phyloP scores from a whole-genome alignment of 2,113 vertebrate species.

The Pithys albifrons region DNA sequence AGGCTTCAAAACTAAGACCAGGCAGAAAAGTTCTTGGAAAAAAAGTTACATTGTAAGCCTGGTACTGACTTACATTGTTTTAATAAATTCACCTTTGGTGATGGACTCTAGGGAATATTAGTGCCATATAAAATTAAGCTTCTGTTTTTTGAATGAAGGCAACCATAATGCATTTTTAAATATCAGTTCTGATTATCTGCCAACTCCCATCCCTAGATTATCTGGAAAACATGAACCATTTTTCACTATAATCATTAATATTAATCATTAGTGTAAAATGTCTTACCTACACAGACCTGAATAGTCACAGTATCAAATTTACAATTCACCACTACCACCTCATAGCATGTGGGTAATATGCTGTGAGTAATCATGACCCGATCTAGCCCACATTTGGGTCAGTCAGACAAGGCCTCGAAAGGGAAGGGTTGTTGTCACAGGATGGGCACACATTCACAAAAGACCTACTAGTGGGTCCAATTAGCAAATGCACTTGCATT shows the following conservation, averaged over 20 bases:
- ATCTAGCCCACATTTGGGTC: background rate
- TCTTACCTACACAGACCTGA: background rate
- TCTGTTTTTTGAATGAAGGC: background rate
- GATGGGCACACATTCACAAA: background rate
- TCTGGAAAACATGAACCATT: background rate
- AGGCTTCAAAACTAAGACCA: background rate
- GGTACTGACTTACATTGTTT: background rate
- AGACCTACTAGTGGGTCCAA: background rate
- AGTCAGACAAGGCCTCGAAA: background rate
- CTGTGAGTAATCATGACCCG: background rate
- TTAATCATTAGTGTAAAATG: background rate
- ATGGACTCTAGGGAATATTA: background rate
- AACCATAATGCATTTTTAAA: background rate
- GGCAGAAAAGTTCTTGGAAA: background rate
- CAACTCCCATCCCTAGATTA: background rate
- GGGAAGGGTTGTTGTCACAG: background rate
- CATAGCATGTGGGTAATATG: background rate
- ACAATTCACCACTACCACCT: background rate
- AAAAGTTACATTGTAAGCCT: background rate
- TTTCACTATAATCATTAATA: background rate
- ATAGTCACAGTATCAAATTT: background rate
- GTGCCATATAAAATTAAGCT: accelerated
- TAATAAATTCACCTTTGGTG: background rate
- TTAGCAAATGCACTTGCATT: background rate
- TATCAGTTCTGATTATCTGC: background rate